phyloP scores from a whole-genome alignment of 2,888 invertebrate species.

The Rotaria macrura region DNA sequence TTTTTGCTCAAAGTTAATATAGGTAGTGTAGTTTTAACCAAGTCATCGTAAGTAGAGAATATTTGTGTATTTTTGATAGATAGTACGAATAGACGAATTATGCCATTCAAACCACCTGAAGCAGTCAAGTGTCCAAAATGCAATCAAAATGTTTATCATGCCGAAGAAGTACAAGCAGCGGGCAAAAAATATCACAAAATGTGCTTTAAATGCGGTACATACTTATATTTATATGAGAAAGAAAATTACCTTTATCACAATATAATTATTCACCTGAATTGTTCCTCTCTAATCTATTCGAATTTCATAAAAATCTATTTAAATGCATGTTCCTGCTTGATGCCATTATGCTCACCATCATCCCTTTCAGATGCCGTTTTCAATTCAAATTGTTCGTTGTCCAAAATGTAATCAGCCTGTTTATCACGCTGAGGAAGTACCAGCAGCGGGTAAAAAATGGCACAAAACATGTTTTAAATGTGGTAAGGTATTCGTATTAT shows the following conservation, averaged over 20 bases:
- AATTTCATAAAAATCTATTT: no score
- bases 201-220: not conserved
- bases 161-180: not conserved
- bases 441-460: constrained; percentile 23
- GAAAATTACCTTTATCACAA: constrained; percentile 44
- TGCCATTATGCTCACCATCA: not conserved
- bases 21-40: not conserved
- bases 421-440: constrained; percentile 21
- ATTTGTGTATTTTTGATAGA: not conserved
- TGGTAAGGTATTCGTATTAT: constrained; percentile 52
- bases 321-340: not conserved
- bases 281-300: not conserved
- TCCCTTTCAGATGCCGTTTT: not conserved
- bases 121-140: not conserved
- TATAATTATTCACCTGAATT: constrained; percentile 46
- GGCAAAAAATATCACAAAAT: not conserved
- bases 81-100: not conserved
- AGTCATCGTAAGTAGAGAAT: not conserved
- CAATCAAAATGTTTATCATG: not conserved
- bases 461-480: constrained; percentile 21
- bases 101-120: not conserved
- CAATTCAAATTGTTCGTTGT: constrained; percentile 18
- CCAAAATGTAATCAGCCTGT: constrained; percentile 23
- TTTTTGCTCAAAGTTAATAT: not conserved
- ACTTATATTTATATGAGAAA: no score